Percentiles rank a stretch among this genome's conserved stretches.
These are phyloP conservation scores for Rousettus leschenaultii DNA, from an alignment of 2,113 vertebrate species.

Conservation along the genomic window DNA sequence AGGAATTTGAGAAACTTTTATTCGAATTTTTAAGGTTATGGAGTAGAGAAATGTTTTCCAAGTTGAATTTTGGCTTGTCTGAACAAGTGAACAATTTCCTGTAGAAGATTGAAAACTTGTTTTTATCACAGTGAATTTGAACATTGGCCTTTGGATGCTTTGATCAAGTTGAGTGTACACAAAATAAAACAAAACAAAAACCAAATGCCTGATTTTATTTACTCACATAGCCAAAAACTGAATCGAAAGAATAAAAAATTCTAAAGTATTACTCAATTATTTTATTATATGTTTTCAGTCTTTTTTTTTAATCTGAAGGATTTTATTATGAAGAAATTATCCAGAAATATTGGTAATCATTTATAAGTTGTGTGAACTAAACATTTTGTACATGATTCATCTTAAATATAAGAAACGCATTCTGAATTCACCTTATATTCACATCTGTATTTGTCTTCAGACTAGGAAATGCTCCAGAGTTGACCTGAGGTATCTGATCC, in stretches of 20 bases:
- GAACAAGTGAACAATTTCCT: neutral
- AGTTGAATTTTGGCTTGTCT: conserved; percentile 33
- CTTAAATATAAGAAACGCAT: neutral
- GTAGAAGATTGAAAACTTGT: neutral
- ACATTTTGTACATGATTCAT: neutral
- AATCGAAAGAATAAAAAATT: conserved; percentile 6
- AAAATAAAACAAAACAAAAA: neutral
- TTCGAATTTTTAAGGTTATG: neutral
- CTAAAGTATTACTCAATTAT: neutral
- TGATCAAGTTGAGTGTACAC: neutral
- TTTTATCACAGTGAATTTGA: neutral
- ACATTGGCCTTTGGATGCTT: neutral
- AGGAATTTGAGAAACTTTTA: conserved; percentile 19
- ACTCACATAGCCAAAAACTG: neutral
- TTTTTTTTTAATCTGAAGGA: neutral
- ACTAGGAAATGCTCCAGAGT: neutral
- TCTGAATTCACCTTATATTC: neutral
- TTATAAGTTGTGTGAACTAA: neutral
- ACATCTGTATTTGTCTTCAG: neutral
- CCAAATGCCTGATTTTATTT: neutral
- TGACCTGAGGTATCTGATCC: neutral
- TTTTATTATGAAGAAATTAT: neutral
- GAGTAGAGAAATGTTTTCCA: neutral
- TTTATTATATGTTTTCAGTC: neutral
- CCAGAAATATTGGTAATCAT: neutral